These are phyloP conservation scores for Etheostoma nigrum DNA, from an alignment of 2,797 vertebrate species.

Conservation along the genomic window DNA sequence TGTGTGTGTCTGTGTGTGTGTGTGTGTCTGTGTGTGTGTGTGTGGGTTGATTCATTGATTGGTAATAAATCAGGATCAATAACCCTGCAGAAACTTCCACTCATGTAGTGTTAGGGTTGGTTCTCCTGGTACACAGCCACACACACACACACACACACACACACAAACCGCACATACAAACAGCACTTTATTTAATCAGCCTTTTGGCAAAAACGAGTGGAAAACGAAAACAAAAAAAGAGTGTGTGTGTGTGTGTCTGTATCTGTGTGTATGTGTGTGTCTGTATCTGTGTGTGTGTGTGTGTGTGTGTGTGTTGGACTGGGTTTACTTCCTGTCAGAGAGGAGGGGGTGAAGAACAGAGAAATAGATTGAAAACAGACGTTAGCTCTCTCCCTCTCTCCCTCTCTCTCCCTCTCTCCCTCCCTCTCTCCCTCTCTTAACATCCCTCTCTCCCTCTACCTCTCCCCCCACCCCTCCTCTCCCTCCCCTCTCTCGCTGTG, in stretches of 20 bases:
- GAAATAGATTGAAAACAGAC: conserved; percentile 68
- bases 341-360: background rate
- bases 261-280: conserved; percentile 6
- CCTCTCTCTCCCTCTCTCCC: too few species aligned
- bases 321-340: conserved; percentile 48
- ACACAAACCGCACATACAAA: too few species aligned
- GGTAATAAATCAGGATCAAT: too few species aligned
- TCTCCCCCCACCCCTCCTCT: too few species aligned
- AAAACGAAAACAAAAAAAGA: background rate
- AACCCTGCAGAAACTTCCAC: too few species aligned
- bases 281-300: conserved; percentile 15
- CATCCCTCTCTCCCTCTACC: too few species aligned
- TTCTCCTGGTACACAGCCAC: too few species aligned
- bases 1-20: conserved; percentile 8
- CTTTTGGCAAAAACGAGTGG: too few species aligned
- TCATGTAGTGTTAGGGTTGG: too few species aligned
- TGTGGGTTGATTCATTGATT: background rate
- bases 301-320: conserved; percentile 36
- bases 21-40: conserved; percentile 5
- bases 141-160: too few species aligned
- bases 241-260: conserved; percentile 3
- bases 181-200: too few species aligned
- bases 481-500: conserved; percentile 27
- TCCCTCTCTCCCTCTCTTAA: too few species aligned
- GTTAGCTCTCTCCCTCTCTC: background rate